Percentiles rank a stretch among this genome's conserved stretches.
Evolutionary conservation across 2,888 invertebrate species (phyloP).

Genomic region (Drosophila pseudotakahashii): DNA sequence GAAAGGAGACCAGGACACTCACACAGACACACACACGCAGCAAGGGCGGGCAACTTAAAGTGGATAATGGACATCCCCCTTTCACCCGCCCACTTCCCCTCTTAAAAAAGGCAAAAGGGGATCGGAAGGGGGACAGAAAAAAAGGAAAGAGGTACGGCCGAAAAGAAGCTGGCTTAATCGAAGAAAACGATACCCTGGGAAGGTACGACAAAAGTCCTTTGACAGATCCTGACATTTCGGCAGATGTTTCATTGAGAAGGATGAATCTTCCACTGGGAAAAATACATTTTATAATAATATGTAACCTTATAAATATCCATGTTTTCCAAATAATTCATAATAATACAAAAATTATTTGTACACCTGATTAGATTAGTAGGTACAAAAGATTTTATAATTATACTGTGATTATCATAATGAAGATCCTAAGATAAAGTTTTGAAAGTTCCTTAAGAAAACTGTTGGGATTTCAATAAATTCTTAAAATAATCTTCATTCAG

Average conservation of each 20-base stretch:
- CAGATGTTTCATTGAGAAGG: constrained; percentile 19
- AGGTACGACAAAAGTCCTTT: constrained; percentile 15
- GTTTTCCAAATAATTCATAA: no score
- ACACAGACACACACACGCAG: constrained; percentile 31
- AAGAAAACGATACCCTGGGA: constrained; percentile 35
- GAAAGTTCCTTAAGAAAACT: no score
- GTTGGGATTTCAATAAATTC: no score
- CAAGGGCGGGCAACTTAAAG: constrained; percentile 69
- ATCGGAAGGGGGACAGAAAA: background rate
- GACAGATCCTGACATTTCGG: constrained; percentile 16
- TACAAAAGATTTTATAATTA: no score
- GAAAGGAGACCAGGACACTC: constrained; percentile 17
- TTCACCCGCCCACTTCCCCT: background rate
- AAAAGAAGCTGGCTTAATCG: constrained; percentile 11
- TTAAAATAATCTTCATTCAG: no score
- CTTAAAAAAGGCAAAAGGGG: constrained; percentile 14
- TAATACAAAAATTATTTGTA: no score
- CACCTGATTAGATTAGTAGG: no score
- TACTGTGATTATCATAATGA: no score
- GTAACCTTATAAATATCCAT: no score
- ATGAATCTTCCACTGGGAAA: constrained; percentile 1
- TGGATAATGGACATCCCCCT: constrained; percentile 69
- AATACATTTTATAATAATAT: background rate
- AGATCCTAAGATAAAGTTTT: no score
- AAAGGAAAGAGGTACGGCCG: constrained; percentile 19